These are phyloP conservation scores for Siderastrea siderea DNA, from an alignment of 92 coral and sea anemone species.

Conservation along the genomic window DNA sequence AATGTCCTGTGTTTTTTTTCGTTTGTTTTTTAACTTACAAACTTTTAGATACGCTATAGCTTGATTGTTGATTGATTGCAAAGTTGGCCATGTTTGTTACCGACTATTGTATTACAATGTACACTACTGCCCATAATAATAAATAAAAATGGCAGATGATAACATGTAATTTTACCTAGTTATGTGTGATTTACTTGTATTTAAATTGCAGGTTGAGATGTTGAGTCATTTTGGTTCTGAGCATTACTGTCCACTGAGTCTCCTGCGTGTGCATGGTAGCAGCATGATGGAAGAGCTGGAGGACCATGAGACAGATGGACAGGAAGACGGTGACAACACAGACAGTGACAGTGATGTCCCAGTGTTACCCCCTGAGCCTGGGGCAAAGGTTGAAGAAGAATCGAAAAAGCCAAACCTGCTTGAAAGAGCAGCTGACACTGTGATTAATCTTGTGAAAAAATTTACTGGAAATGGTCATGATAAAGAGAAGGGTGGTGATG, in stretches of 20 bases:
- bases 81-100: no score
- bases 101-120: no score
- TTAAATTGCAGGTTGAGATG: constrained; percentile 86
- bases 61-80: no score
- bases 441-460: constrained; percentile 90
- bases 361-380: constrained; percentile 83
- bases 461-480: constrained; percentile 70
- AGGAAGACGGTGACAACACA: constrained; percentile 67
- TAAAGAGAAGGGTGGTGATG: constrained; percentile 6
- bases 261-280: constrained; percentile 91
- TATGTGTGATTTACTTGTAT: neutral
- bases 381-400: constrained; percentile 77
- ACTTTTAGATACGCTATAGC: no score
- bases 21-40: no score
- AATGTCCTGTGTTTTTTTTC: no score
- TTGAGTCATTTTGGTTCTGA: constrained; percentile 96
- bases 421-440: constrained; percentile 92
- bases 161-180: neutral
- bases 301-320: constrained; percentile 92
- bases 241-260: constrained; percentile 97
- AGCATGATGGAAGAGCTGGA: constrained; percentile 99
- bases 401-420: constrained; percentile 68
- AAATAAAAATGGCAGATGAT: no score
- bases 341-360: constrained; percentile 78
- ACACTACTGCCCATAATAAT: no score